phyloP scores from a whole-genome alignment of 2,113 vertebrate species.

The Microcebus tavaratra region DNA sequence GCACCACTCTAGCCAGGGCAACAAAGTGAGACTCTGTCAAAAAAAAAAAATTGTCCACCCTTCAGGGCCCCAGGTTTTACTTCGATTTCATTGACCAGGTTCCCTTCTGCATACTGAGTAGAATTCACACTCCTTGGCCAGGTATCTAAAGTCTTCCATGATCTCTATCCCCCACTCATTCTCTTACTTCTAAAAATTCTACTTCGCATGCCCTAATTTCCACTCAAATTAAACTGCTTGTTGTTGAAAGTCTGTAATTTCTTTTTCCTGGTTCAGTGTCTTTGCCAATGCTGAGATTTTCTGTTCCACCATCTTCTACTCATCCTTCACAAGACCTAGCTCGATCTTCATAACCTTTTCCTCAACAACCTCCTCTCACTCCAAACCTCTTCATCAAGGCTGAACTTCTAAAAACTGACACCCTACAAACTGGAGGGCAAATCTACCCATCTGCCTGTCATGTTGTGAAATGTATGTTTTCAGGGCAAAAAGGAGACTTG shows the following conservation, averaged over 20 bases:
- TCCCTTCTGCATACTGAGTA: neutral
- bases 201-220: neutral
- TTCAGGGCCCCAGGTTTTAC: neutral
- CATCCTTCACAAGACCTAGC: neutral
- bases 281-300: neutral
- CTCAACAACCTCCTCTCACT: neutral
- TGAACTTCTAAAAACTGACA: neutral
- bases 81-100: neutral
- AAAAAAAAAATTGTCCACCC: neutral
- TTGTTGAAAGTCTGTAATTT: neutral
- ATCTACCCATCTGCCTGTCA: neutral
- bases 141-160: neutral
- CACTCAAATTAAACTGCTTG: neutral
- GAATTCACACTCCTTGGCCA: neutral
- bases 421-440: neutral
- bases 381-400: neutral
- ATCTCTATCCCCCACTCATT: neutral
- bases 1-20: too few relatives aligned
- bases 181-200: neutral
- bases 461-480: neutral
- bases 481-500: neutral
- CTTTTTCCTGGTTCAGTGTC: neutral
- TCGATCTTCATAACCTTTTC: neutral
- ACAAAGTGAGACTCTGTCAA: too few relatives aligned
- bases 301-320: neutral